Evolutionary conservation across 2,113 vertebrate genomes (phyloP), one percentile per base, ranked within the genome.

Genomic region (Myrmecobius fasciatus): DNA sequence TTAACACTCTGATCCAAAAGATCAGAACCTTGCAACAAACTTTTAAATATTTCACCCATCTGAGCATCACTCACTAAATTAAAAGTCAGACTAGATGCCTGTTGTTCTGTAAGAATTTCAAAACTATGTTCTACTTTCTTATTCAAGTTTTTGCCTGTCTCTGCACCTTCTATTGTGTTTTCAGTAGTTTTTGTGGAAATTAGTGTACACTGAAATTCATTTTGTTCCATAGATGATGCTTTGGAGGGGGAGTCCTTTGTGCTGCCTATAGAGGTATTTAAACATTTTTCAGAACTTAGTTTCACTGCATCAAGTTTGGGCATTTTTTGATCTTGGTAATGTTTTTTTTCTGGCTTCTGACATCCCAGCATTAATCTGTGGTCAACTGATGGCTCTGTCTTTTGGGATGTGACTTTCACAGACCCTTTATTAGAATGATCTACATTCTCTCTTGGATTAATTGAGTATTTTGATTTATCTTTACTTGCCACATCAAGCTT

Each of bases 11-110:
- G 98, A 75, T 99, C 99, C 67, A 99, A 97, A 92, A 99, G 98
- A 98, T 99, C 99, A 4, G 99, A 99, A n/a, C 99, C 99, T 96
- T 99, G 99, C 95, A 99, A 97, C 51, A 99, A 99, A 97, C 99
- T 99, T 97, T 99, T 99, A 98, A 99, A 99, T 97, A 99, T 99
- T 94, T 99, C 99, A 93, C 99, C 99, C 99, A 99, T 99, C 91
- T 99, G 99, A 96, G 99, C 99, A 98, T 99, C 99, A 92, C 99
- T 99, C 1, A 99, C 99, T 93, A 99, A 98, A 98, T 99, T 99
- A 97, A 99, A 99, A 0, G 99, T 99, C 75, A 99, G 98, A 97
- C 99, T 99, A 92, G 99, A 99, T 0, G 99, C 98, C 93, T 99
- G 99, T 26, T 99, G 99, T 52, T 99, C 99, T 2, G 99, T 99